Evolutionary conservation across 2,797 vertebrate species (phyloP).

Genomic region (Bufotes viridis): DNA sequence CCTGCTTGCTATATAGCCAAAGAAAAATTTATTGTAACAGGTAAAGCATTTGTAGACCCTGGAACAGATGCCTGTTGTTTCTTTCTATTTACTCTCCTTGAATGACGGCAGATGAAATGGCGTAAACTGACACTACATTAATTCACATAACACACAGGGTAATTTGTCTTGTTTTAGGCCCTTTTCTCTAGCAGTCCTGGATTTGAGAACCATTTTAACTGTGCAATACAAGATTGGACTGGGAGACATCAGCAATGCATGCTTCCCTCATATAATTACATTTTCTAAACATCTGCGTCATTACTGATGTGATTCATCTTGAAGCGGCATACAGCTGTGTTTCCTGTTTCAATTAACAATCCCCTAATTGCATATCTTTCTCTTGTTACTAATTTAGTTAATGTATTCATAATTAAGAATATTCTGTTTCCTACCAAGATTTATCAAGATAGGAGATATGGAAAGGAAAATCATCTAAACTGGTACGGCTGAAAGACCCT

Average conservation of each 20-base stretch:
- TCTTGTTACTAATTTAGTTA: constrained; percentile 82
- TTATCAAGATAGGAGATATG: constrained; percentile 72
- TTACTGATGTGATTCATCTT: constrained; percentile 80
- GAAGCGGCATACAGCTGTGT: constrained; percentile 80
- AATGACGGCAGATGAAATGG: constrained; percentile 76
- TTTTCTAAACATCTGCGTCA: constrained; percentile 82
- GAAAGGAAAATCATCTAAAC: constrained; percentile 71
- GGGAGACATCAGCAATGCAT: constrained; percentile 72
- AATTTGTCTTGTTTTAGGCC: constrained; percentile 76
- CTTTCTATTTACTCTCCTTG: constrained; percentile 75
- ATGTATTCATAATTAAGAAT: constrained; percentile 85
- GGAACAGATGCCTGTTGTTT: constrained; percentile 74
- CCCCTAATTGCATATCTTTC: constrained; percentile 81
- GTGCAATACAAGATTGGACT: constrained; percentile 76
- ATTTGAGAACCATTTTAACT: constrained; percentile 76
- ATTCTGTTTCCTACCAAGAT: constrained; percentile 79
- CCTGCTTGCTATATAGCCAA: not conserved
- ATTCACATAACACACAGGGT: constrained; percentile 77
- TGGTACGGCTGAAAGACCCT: constrained; percentile 68
- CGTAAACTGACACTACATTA: constrained; percentile 79
- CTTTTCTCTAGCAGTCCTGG: constrained; percentile 74
- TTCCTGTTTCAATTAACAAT: constrained; percentile 82
- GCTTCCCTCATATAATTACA: constrained; percentile 78
- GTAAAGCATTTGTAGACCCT: not conserved
- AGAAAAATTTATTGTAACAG: not conserved